Evolutionary conservation across 1,140 invertebrate species (phyloP).

Genomic region (Hypsibius dujardini): DNA sequence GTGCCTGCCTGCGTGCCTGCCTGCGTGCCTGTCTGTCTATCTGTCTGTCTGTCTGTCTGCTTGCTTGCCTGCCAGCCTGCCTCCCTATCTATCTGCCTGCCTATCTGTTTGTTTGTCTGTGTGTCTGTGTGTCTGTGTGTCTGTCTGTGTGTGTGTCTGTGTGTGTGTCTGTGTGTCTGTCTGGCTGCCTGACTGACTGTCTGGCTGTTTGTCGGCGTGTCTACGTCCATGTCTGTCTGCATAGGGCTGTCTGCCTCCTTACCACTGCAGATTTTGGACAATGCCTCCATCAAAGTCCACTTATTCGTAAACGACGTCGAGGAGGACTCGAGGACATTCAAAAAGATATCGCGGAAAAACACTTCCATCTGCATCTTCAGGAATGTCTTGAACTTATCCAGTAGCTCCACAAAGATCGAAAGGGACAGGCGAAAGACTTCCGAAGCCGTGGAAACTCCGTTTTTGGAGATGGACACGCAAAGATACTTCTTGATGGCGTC

Average conservation of each 20-base stretch:
- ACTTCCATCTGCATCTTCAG: conserved; percentile 96
- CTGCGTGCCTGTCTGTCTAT: too few species aligned
- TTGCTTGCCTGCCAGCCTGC: too few species aligned
- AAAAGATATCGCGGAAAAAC: conserved; percentile 98
- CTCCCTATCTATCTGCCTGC: too few species aligned
- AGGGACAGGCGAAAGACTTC: conserved; percentile 94
- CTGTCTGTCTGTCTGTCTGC: too few species aligned
- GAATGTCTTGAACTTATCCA: conserved; percentile 92
- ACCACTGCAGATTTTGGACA: conserved; percentile 79
- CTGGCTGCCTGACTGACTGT: too few species aligned
- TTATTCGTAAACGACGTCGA: conserved; percentile 91
- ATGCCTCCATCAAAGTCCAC: conserved; percentile 95
- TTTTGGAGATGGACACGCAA: conserved; percentile 92
- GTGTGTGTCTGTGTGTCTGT: too few species aligned
- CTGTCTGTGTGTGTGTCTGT: too few species aligned
- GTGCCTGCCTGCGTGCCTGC: too few species aligned
- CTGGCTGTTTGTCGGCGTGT: too few species aligned
- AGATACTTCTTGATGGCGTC: conserved; percentile 95
- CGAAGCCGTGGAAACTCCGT: conserved; percentile 87
- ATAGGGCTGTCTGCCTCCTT: background rate
- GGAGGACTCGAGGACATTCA: conserved; percentile 89
- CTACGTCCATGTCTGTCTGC: too few species aligned
- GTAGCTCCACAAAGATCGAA: conserved; percentile 79
- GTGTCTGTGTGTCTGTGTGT: too few species aligned
- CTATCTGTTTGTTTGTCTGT: too few species aligned